A percentile compares a stretch with the other conserved stretches of the same genome.
phyloP scores from a whole-genome alignment of 1,140 invertebrate genomes.

The Trichonephila clavipes region DNA sequence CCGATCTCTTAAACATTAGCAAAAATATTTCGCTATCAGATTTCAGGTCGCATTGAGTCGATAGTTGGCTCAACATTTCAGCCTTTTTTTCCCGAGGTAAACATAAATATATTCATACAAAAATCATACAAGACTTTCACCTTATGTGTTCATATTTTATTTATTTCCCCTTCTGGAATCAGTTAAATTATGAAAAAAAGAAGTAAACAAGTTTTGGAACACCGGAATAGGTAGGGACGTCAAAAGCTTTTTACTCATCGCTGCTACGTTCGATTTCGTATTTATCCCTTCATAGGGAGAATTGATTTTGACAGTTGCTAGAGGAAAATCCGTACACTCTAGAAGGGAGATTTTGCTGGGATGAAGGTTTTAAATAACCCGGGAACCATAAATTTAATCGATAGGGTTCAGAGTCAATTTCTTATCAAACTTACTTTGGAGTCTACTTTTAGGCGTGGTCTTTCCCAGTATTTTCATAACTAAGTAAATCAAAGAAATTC shows the following conservation, averaged over 20 bases:
- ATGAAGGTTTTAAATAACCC: slow-evolving; percentile 48
- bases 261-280: slow-evolving; percentile 32
- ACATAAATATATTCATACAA: slow-evolving; percentile 20
- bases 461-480: no score
- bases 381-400: slow-evolving; percentile 41
- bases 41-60: slow-evolving; percentile 1
- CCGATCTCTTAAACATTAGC: slow-evolving; percentile 48
- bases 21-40: slow-evolving; percentile 14
- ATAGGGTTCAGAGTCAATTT: background rate
- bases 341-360: background rate
- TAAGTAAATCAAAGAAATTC: no score
- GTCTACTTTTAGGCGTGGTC: no score
- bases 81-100: background rate
- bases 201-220: slow-evolving; percentile 28
- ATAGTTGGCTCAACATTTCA: background rate
- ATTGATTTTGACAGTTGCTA: slow-evolving; percentile 60
- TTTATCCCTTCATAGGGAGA: slow-evolving; percentile 42
- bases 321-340: background rate
- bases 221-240: background rate
- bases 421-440: background rate
- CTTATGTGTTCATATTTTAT: background rate
- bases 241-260: slow-evolving; percentile 48
- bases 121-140: background rate
- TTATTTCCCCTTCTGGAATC: slow-evolving; percentile 22
- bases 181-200: slow-evolving; percentile 44